Percentiles rank a stretch among this genome's conserved stretches.
phyloP scores from a whole-genome alignment of 1,140 invertebrate genomes.

The Hypsibius dujardini region DNA sequence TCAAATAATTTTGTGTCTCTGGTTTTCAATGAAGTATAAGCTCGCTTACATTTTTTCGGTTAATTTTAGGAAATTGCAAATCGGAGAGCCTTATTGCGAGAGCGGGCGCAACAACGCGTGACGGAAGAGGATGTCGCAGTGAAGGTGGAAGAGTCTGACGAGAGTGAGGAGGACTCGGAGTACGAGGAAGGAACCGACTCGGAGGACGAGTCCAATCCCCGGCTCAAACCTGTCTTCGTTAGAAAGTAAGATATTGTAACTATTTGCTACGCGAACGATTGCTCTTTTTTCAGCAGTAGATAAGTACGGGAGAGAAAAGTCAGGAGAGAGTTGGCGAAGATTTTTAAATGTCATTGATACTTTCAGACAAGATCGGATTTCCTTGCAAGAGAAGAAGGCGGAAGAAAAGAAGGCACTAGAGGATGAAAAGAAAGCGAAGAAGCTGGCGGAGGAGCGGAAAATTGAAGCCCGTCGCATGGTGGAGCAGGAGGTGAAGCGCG shows the following conservation, averaged over 20 bases:
- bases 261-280: no score
- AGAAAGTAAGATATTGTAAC: no score
- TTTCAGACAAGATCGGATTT: slow-evolving; percentile 60
- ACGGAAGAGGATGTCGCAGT: slow-evolving; percentile 46
- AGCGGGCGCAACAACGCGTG: slow-evolving; percentile 42
- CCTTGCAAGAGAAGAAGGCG: slow-evolving; percentile 79
- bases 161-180: slow-evolving; percentile 54
- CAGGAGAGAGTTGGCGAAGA: no score
- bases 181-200: slow-evolving; percentile 64
- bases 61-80: no score
- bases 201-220: slow-evolving; percentile 39
- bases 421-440: slow-evolving; percentile 54
- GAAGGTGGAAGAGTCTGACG: slow-evolving; percentile 50
- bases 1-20: no score
- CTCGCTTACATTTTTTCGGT: no score
- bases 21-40: no score
- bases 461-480: slow-evolving; percentile 56
- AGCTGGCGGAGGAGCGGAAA: slow-evolving; percentile 70
- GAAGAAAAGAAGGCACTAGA: slow-evolving; percentile 66
- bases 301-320: no score
- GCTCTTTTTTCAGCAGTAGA: no score
- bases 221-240: slow-evolving; percentile 92
- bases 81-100: slow-evolving; percentile 24
- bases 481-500: slow-evolving; percentile 55
- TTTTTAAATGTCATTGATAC: no score